These are phyloP conservation scores for Aspidapion aeneum DNA, from an alignment of 2,888 invertebrate species.

Conservation along the genomic window DNA sequence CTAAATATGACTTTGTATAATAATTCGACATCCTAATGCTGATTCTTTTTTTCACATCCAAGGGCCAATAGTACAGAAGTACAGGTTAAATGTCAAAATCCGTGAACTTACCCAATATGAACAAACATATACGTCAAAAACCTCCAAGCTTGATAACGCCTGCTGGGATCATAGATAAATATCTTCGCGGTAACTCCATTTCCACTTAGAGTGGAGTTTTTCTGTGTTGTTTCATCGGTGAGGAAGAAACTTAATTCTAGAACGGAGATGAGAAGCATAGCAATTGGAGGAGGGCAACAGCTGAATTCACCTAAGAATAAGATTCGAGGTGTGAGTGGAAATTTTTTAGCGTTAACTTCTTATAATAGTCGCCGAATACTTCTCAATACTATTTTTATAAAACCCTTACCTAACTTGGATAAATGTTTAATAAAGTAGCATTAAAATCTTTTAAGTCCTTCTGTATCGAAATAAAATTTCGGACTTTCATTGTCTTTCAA, in stretches of 20 bases:
- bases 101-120: conserved; percentile 74
- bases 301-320: conserved; percentile 67
- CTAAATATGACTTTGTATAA: no score
- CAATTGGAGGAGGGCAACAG: conserved; percentile 82
- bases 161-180: conserved; percentile 86
- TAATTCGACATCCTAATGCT: no score
- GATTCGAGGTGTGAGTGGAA: background rate
- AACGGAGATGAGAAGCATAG: conserved; percentile 85
- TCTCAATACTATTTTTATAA: no score
- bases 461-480: no score
- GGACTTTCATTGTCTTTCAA: no score
- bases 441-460: no score
- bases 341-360: background rate
- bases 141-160: conserved; percentile 87
- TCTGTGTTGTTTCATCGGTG: conserved; percentile 30
- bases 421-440: no score
- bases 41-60: no score
- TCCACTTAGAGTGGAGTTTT: conserved; percentile 24
- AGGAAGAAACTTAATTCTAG: conserved; percentile 75
- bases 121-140: conserved; percentile 95
- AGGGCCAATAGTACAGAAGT: conserved; percentile 6
- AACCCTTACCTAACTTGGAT: no score
- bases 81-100: background rate
- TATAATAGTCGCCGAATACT: no score
- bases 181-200: conserved; percentile 47